Percentiles rank a stretch among this genome's conserved stretches.
Evolutionary conservation across 2,888 invertebrate genomes (phyloP).

Genomic region (Cheilosia pagana): DNA sequence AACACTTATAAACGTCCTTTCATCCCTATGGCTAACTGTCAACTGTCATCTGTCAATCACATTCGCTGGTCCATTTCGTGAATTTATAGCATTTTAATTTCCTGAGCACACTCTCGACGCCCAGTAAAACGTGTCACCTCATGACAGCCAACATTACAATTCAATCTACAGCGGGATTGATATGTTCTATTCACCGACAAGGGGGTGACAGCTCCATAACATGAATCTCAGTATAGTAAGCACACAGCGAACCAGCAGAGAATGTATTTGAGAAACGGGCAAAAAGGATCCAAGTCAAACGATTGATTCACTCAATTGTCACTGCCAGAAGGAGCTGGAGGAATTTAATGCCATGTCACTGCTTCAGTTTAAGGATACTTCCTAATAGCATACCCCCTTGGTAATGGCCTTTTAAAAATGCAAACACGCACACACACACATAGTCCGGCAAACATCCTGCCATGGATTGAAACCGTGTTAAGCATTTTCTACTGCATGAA

Average conservation of each 20-base stretch:
- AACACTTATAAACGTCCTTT: too few relatives aligned
- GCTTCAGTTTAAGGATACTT: conserved; percentile 40
- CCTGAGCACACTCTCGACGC: conserved; percentile 42
- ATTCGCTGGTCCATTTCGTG: conserved; percentile 10
- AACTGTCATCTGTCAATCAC: conserved; percentile 37
- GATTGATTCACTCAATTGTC: conserved; percentile 66
- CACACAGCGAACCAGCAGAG: neutral
- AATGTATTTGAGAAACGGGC: neutral
- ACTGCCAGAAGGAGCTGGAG: conserved; percentile 21
- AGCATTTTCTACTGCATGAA: conserved; percentile 22
- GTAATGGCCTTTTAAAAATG: conserved; percentile 63
- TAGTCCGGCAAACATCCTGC: neutral
- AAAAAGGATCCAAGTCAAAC: conserved; percentile 57
- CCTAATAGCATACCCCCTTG: conserved; percentile 29
- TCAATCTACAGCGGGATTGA: conserved; percentile 55
- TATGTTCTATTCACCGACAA: conserved; percentile 12
- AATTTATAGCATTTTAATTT: conserved; percentile 62
- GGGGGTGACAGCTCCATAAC: conserved; percentile 46
- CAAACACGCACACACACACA: conserved; percentile 33
- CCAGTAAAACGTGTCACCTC: conserved; percentile 44
- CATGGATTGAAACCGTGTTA: conserved; percentile 41
- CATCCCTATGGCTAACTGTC: too few relatives aligned
- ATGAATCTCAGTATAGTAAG: conserved; percentile 27
- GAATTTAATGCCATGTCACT: conserved; percentile 19
- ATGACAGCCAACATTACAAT: conserved; percentile 68